phyloP scores from a whole-genome alignment of 1,140 invertebrate genomes.

The Nylanderia fulva region DNA sequence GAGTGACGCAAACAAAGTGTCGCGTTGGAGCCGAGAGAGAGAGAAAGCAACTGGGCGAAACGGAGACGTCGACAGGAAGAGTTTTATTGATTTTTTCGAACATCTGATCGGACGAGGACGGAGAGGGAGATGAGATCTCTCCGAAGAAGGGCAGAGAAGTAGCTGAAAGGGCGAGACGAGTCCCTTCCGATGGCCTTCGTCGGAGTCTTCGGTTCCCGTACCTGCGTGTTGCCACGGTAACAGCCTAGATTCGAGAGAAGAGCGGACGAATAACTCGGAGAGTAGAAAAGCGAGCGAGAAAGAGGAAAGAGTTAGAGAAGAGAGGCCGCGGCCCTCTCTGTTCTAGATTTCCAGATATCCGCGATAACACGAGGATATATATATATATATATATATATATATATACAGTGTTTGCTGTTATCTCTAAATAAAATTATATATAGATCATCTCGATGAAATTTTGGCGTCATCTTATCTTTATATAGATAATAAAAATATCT shows the following conservation, averaged over 20 bases:
- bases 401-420: no score
- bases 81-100: constrained; percentile 73
- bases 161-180: not conserved
- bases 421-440: no score
- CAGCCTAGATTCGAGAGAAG: constrained; percentile 74
- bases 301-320: not conserved
- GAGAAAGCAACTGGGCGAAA: not conserved
- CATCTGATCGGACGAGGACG: constrained; percentile 63
- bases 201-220: constrained; percentile 22
- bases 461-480: no score
- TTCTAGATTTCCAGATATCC: constrained; percentile 52
- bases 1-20: constrained; percentile 44
- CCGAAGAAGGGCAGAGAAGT: not conserved
- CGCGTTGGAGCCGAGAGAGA: constrained; percentile 38
- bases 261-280: constrained; percentile 28
- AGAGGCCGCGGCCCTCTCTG: constrained; percentile 46
- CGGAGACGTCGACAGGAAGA: constrained; percentile 40
- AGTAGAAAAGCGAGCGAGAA: not conserved
- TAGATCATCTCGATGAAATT: no score
- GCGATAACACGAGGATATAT: not conserved
- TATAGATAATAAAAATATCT: no score
- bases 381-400: no score
- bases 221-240: constrained; percentile 76
- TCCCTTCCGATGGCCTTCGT: constrained; percentile 55
- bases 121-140: not conserved